Percentiles rank a stretch among this genome's conserved stretches.
These are phyloP conservation scores for Campylomormyrus numenius DNA, from an alignment of 2,113 vertebrate genomes.

Conservation along the genomic window DNA sequence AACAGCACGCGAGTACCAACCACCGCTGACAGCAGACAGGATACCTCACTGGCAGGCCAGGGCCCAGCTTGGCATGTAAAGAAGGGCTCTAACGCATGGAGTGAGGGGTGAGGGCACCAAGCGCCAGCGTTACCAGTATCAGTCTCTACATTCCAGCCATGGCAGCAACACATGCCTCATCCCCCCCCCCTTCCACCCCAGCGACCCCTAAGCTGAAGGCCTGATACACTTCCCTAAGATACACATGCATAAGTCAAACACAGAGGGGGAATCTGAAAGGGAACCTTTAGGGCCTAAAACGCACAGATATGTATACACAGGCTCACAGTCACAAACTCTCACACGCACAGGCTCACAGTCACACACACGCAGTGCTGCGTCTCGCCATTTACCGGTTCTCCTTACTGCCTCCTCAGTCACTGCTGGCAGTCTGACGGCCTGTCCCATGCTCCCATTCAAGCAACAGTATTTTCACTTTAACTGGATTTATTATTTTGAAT, in stretches of 20 bases:
- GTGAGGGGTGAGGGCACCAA: not conserved
- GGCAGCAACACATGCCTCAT: not conserved
- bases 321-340: not conserved
- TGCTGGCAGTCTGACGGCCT: conserved; percentile 58
- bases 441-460: conserved; percentile 63
- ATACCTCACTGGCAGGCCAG: not conserved
- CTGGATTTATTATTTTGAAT: not conserved
- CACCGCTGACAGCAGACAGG: not conserved
- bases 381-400: conserved; percentile 41
- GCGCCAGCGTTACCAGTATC: not conserved
- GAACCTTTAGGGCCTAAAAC: not conserved
- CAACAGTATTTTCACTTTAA: not conserved
- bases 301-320: not conserved
- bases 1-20: too few species aligned
- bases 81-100: not conserved
- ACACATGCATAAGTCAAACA: not conserved
- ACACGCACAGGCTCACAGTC: too few species aligned
- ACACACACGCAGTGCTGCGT: not conserved
- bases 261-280: not conserved
- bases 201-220: not conserved
- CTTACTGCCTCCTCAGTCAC: conserved; percentile 43
- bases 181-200: not conserved
- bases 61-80: not conserved
- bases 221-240: not conserved
- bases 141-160: conserved; percentile 17